These are phyloP conservation scores for Myotis planiceps DNA, from an alignment of 2,797 vertebrate species.

Conservation along the genomic window DNA sequence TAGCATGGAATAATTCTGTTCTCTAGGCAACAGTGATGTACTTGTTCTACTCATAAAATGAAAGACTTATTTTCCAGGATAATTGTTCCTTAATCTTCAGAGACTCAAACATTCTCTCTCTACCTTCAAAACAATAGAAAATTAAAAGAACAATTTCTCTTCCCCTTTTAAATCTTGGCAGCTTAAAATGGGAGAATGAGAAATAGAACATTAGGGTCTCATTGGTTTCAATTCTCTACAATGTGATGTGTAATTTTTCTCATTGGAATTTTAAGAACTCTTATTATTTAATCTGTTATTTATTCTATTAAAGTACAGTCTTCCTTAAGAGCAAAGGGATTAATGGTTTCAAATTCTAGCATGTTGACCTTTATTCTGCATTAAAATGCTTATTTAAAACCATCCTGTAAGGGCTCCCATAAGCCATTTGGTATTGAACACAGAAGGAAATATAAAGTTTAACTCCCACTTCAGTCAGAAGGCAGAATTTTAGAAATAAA, in stretches of 20 bases:
- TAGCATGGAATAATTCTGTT: conserved; percentile 39
- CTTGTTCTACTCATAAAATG: conserved; percentile 21
- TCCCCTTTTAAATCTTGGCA: conserved; percentile 77
- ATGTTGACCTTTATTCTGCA: conserved; percentile 89
- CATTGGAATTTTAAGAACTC: conserved; percentile 81
- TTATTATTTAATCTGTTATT: conserved; percentile 86
- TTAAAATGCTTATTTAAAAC: conserved; percentile 89
- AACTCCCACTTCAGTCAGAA: conserved; percentile 80
- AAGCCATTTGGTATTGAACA: conserved; percentile 86
- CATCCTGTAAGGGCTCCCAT: conserved; percentile 83
- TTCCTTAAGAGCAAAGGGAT: conserved; percentile 89
- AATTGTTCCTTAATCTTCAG: conserved; percentile 71
- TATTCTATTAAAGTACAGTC: conserved; percentile 84
- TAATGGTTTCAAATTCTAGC: conserved; percentile 88
- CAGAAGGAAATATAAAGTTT: conserved; percentile 83
- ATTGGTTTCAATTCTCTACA: conserved; percentile 61
- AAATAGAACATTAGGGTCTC: conserved; percentile 62
- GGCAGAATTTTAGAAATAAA: conserved; percentile 74
- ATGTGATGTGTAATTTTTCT: conserved; percentile 75
- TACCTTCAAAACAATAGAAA: conserved; percentile 58
- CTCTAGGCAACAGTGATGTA: neutral
- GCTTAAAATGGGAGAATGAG: conserved; percentile 59
- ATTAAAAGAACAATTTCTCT: conserved; percentile 59
- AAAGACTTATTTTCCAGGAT: conserved; percentile 58
- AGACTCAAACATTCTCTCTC: conserved; percentile 69